These are phyloP conservation scores for Prunella strophiata DNA, from an alignment of 2,797 vertebrate genomes.

Conservation along the genomic window DNA sequence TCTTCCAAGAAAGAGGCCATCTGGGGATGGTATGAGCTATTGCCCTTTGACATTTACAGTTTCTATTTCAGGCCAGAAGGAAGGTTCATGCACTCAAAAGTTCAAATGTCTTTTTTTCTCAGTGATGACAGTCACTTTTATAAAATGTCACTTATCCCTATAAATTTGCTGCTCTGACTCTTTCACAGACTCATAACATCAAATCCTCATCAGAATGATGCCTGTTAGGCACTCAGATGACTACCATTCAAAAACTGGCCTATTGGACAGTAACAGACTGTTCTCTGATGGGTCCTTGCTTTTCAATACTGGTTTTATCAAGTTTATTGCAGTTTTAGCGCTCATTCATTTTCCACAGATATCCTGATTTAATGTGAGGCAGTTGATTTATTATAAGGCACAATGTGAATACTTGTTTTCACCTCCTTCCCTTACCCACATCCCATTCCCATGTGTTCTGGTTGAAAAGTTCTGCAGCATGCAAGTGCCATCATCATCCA, in stretches of 20 bases:
- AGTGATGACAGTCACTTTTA: not conserved
- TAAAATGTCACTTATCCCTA: not conserved
- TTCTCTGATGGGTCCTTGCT: not conserved
- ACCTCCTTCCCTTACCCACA: not conserved
- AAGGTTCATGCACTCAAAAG: not conserved
- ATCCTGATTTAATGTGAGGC: not conserved
- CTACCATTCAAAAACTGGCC: too few species aligned
- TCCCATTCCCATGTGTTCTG: not conserved
- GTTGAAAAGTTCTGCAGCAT: not conserved
- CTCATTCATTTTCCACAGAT: not conserved
- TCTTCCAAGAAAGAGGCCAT: not conserved
- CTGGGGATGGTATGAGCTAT: not conserved
- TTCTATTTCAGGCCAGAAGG: conserved; percentile 1
- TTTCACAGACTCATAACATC: not conserved
- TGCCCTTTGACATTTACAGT: not conserved
- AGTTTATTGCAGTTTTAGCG: not conserved
- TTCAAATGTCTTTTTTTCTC: not conserved
- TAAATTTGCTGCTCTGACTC: not conserved
- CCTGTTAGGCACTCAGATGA: not conserved
- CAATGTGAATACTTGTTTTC: conserved; percentile 29
- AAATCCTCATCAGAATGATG: not conserved
- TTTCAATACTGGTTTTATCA: not conserved
- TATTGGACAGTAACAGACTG: not conserved
- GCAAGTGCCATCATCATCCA: not conserved
- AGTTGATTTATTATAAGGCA: conserved; percentile 35